These are phyloP conservation scores for Netelia virgata DNA, from an alignment of 2,888 invertebrate species.

Conservation along the genomic window DNA sequence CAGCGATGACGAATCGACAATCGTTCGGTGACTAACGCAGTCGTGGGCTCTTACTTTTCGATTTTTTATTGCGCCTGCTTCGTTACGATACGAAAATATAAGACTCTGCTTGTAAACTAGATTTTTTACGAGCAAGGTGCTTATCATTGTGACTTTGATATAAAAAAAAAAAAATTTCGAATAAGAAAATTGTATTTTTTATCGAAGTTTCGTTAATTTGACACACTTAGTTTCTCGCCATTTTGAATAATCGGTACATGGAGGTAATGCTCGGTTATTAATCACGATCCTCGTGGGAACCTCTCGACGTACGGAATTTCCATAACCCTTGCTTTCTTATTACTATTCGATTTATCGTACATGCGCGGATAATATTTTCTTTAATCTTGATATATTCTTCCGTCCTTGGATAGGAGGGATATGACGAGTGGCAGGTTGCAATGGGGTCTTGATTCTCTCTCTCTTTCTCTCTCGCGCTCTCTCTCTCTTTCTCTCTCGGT, in stretches of 20 bases:
- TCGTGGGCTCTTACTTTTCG: constrained; percentile 7
- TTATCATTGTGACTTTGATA: background rate
- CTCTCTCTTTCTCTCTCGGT: constrained; percentile 8
- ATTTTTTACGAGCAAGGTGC: background rate
- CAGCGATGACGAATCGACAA: constrained; percentile 31
- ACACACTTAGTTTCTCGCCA: background rate
- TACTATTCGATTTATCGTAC: constrained; percentile 9
- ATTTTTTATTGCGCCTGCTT: constrained; percentile 2
- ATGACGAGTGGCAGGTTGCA: constrained; percentile 53
- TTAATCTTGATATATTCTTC: constrained; percentile 52
- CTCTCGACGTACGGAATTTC: constrained; percentile 20
- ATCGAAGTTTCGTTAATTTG: background rate
- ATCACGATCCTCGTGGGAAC: background rate
- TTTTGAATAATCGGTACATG: background rate
- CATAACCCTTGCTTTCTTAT: constrained; percentile 43
- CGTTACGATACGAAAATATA: constrained; percentile 4
- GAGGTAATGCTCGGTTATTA: background rate
- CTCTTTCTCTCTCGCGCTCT: constrained; percentile 15
- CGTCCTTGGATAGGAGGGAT: constrained; percentile 50
- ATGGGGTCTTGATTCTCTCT: constrained; percentile 12
- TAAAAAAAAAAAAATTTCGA: background rate
- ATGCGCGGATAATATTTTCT: constrained; percentile 10
- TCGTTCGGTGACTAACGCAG: constrained; percentile 27
- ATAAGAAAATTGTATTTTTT: background rate
- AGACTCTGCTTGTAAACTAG: too few relatives aligned